phyloP scores from a whole-genome alignment of 2,888 invertebrate species.

The Pheosia gnoma region DNA sequence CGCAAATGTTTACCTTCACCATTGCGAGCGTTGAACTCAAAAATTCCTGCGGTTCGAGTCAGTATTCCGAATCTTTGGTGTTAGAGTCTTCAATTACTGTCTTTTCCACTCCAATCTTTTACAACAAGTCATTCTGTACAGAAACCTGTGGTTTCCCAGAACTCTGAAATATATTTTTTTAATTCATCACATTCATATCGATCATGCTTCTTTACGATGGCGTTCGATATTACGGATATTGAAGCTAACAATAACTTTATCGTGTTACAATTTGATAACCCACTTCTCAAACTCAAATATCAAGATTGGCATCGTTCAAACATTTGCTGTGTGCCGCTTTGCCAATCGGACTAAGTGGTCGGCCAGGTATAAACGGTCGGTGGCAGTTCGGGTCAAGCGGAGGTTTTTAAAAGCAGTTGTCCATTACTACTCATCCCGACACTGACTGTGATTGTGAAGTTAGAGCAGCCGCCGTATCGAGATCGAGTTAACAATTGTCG shows the following conservation, averaged over 20 bases:
- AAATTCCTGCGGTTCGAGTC: too few relatives aligned
- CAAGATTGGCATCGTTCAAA: constrained; percentile 41
- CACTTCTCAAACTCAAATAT: constrained; percentile 35
- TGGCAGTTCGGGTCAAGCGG: constrained; percentile 18
- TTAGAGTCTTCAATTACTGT: neutral
- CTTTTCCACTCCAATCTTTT: neutral
- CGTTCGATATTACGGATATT: neutral
- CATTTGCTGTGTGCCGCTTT: constrained; percentile 40
- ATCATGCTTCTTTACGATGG: neutral
- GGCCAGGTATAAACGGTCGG: constrained; percentile 42
- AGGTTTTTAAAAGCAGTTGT: constrained; percentile 33
- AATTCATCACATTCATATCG: neutral
- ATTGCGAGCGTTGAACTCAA: too few relatives aligned
- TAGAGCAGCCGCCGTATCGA: too few relatives aligned
- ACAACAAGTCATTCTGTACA: neutral
- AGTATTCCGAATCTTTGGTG: too few relatives aligned
- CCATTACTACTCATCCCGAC: constrained; percentile 14
- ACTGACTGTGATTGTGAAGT: neutral
- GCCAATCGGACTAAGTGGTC: constrained; percentile 54
- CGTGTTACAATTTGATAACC: constrained; percentile 43
- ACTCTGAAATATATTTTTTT: neutral
- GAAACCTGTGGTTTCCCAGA: neutral
- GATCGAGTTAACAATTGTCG: too few relatives aligned
- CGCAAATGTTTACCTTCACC: too few relatives aligned
- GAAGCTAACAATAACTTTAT: constrained; percentile 15